Evolutionary conservation across 2,888 invertebrate genomes (phyloP), one percentile per base, ranked within the genome.

Genomic region (Drosophila mercatorum): DNA sequence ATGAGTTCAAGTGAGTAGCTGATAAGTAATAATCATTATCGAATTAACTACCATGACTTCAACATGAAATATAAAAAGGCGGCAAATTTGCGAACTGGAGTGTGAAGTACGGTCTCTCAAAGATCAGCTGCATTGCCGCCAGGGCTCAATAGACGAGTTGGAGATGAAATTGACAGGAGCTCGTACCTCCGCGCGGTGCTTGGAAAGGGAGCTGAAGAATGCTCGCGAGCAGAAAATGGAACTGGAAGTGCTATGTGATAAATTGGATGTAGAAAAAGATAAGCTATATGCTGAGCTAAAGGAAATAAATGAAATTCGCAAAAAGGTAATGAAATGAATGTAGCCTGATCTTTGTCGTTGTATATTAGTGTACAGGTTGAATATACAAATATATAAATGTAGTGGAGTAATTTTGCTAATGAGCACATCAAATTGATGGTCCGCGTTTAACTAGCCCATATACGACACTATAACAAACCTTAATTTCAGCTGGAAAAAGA

Each of bases 201-300:
- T 96, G 78, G 95, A 96, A 92, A 93, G 94, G 4, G 95, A 96
- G 83, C 92, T 95, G 67, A 94, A 94, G 22, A 94, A 95, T 78
- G 92, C 95, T 62, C 93, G 93, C 65, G 94, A 94, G 59, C 93
- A 95, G 11, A 95, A 95, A 80, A 94, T 94, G n/a, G 95, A 95
- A 83, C 88, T 95, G 43, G 92, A 92, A 52, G 94, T 94, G 14
- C 91, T 95, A 34, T 95, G 95, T 80, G 92, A 94, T 88, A 94
- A 94, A 93, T 88, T 96, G 89, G 94, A 96, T 92, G 94, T 94
- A 91, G 94, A 96, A 93, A 95, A 96, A 90, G 94, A 96, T 84
- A 94, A 94, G 91, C 91, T 95, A 2, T 92, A 94, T 77, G 93
- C 94, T n/a, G 94, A 95, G 72, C 86, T 94, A 1, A 92, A 93